Evolutionary conservation across 1,140 invertebrate species (phyloP).

Genomic region (Plodia interpunctella): DNA sequence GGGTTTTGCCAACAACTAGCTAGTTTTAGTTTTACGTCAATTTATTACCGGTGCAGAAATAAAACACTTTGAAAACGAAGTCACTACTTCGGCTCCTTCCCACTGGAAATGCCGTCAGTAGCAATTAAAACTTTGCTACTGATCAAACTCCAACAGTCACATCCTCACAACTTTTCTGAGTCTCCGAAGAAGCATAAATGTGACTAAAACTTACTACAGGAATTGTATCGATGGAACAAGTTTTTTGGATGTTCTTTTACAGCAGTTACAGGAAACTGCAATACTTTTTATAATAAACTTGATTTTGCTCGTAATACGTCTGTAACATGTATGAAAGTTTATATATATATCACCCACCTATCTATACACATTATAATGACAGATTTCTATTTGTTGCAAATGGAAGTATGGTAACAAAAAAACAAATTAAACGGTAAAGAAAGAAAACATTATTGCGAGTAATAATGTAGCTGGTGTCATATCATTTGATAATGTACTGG

Average conservation of each 20-base stretch:
- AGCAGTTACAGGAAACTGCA: no score
- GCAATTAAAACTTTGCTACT: conserved; percentile 68
- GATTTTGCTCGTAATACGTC: no score
- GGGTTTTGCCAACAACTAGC: background rate
- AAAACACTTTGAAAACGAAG: conserved; percentile 44
- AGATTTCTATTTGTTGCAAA: no score
- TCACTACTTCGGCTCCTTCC: conserved; percentile 17
- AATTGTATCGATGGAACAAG: conserved; percentile 24
- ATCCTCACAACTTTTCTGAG: conserved; percentile 40
- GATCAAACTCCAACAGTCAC: conserved; percentile 63
- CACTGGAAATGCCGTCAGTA: conserved; percentile 52
- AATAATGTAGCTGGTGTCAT: no score
- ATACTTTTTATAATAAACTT: no score
- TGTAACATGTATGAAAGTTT: no score
- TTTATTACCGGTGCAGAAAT: conserved; percentile 26
- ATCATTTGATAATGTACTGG: no score
- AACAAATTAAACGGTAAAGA: no score
- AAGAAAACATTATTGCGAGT: no score
- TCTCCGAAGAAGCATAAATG: conserved; percentile 33
- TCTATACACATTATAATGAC: no score
- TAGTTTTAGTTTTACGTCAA: background rate
- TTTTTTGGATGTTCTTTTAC: conserved; percentile 8
- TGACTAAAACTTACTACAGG: conserved; percentile 25
- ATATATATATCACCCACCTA: no score
- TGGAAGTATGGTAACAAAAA: no score